Base-by-base conservation (phyloP, 2,113 vertebrate genomes). In the Leptosomus discolor region DNA sequence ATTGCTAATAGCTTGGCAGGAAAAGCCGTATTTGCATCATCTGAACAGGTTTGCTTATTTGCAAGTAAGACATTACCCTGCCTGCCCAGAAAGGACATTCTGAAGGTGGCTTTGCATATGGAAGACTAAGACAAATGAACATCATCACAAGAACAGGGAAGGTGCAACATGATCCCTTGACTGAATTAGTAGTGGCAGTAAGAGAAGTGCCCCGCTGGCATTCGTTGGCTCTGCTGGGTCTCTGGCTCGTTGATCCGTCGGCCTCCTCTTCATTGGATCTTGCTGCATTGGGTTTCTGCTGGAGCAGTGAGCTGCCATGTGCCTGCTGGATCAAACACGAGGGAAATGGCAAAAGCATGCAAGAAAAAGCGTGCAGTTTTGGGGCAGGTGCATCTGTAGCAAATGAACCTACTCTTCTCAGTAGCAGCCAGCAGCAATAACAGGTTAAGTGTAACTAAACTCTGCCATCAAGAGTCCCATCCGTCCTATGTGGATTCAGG, bases 1-100 rank as follows among this genome's bases (percentile, higher is more conserved):
- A 39, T 80, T 90, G 75, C 91, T 94, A 84, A 90, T 50, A 17
- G 34, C 77, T 86, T 96, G 93, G 76, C 89, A 86, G 68, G 64
- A 70, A 54, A 63, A 74, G 68, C 39, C 1, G 0, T 29, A n/a
- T 90, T 86, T 65, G 50, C 64, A 74, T 91, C 41, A 90, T 80
- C 71, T 69, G 37, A 84, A 67, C 37, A 54, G 54, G 53, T 94
- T 77, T 68, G 37, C 24, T 73, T 83, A 26, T 82, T 92, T 13
- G 1, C 56, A 67, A 86, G 76, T 26, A 57, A 61, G 41, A 92
- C 27, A 21, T 85, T 83, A 80, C 79, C n/a, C 64, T 54, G 19
- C 21, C 86, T 88, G 45, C 50, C 46, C 50, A 46, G 41, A 56
- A 39, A 61, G 26, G 22, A 26, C 30, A 45, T 90, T 87, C 68